phyloP scores from a whole-genome alignment of 2,888 invertebrate species.

The Cryptosula pallasiana region DNA sequence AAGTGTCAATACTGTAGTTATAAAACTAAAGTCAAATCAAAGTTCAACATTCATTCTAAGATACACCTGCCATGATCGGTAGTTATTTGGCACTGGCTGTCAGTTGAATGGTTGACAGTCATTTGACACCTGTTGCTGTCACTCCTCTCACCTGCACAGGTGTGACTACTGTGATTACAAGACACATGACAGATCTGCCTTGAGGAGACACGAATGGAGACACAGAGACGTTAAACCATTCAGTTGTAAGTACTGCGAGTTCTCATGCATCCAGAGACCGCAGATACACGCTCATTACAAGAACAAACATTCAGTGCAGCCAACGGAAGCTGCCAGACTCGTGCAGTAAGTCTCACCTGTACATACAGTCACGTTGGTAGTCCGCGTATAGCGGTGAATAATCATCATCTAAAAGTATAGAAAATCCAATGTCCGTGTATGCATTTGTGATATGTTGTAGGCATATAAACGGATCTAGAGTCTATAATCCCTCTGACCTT shows the following conservation, averaged over 20 bases:
- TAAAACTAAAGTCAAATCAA: slow-evolving; percentile 1
- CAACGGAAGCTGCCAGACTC: neutral
- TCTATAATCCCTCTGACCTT: neutral
- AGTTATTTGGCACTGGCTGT: too few species aligned
- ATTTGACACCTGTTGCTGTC: too few species aligned
- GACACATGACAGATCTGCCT: neutral
- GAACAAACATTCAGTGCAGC: slow-evolving; percentile 13
- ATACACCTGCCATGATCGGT: too few species aligned
- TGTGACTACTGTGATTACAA: slow-evolving; percentile 14
- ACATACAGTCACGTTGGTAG: too few species aligned
- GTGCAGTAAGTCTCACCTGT: slow-evolving; percentile 1
- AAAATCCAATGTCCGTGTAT: neutral
- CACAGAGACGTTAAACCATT: neutral
- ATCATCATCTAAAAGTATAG: too few species aligned
- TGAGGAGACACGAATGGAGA: slow-evolving; percentile 15
- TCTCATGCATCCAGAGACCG: slow-evolving; percentile 14
- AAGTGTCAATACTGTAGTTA: neutral
- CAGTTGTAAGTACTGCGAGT: slow-evolving; percentile 2
- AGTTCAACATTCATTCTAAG: neutral
- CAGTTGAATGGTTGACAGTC: too few species aligned
- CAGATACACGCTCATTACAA: slow-evolving; percentile 10
- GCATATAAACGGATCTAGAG: slow-evolving; percentile 2
- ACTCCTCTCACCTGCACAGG: too few species aligned
- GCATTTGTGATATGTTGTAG: neutral
- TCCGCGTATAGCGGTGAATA: too few species aligned